phyloP scores from a whole-genome alignment of 1,140 invertebrate genomes.

The Hyles vespertilio region DNA sequence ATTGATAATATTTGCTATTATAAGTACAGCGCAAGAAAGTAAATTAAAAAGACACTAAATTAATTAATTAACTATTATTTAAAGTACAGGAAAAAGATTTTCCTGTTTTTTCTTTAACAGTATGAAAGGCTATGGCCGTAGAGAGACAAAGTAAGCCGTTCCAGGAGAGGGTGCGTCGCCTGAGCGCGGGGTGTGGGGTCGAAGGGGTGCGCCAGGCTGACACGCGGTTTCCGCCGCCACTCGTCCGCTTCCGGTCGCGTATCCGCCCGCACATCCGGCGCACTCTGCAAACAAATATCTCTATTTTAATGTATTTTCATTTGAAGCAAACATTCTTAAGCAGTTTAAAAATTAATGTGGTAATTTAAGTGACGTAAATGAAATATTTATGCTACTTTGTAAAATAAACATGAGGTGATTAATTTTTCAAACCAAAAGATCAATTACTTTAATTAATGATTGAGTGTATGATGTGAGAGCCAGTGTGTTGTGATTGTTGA shows the following conservation, averaged over 20 bases:
- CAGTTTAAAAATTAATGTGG: background rate
- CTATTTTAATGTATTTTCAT: background rate
- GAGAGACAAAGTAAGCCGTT: background rate
- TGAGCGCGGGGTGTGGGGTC: slow-evolving; percentile 1
- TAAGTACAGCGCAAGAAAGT: too few species aligned
- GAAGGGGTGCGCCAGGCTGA: slow-evolving; percentile 16
- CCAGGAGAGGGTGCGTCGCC: background rate
- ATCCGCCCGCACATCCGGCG: slow-evolving; percentile 52
- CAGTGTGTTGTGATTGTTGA: background rate
- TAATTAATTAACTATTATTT: too few species aligned
- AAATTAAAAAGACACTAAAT: too few species aligned
- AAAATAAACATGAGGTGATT: too few species aligned
- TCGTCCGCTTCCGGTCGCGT: slow-evolving; percentile 54
- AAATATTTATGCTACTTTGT: too few species aligned
- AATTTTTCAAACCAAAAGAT: too few species aligned
- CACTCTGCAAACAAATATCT: background rate
- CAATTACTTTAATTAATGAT: too few species aligned
- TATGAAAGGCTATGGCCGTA: too few species aligned
- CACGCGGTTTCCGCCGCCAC: slow-evolving; percentile 23
- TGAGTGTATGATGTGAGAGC: background rate
- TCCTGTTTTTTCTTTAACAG: too few species aligned
- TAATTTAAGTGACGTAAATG: too few species aligned
- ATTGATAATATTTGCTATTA: too few species aligned
- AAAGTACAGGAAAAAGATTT: too few species aligned
- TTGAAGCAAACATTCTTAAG: background rate